Evolutionary conservation across 1,140 invertebrate genomes (phyloP).

Genomic region (Drosophila truncata): DNA sequence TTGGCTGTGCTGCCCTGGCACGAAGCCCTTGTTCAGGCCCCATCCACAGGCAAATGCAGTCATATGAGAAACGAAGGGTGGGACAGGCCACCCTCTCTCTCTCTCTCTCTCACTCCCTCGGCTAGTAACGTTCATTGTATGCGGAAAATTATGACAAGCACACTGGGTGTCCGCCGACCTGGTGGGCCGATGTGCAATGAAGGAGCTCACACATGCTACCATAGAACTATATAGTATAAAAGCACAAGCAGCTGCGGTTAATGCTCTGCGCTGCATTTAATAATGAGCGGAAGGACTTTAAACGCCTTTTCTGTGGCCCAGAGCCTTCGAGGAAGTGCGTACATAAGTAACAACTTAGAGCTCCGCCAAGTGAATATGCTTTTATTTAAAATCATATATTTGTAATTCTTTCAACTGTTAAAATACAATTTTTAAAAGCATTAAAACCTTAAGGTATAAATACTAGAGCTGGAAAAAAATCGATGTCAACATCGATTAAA

Average conservation of each 20-base stretch:
- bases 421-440: no score
- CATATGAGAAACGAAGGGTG: neutral
- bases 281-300: slow-evolving; percentile 75
- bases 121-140: slow-evolving; percentile 66
- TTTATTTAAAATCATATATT: neutral
- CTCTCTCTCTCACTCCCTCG: slow-evolving; percentile 14
- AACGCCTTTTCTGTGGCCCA: slow-evolving; percentile 17
- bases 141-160: slow-evolving; percentile 70
- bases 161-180: slow-evolving; percentile 44
- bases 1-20: slow-evolving; percentile 4
- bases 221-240: slow-evolving; percentile 8
- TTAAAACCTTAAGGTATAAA: no score
- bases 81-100: slow-evolving; percentile 35
- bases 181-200: slow-evolving; percentile 23
- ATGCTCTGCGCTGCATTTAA: slow-evolving; percentile 63
- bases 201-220: slow-evolving; percentile 15
- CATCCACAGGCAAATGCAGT: slow-evolving; percentile 46
- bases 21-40: slow-evolving; percentile 9
- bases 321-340: neutral
- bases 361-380: neutral
- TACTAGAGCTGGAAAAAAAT: no score
- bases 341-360: neutral
- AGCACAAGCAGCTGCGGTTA: slow-evolving; percentile 54
- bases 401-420: neutral
- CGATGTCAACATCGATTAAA: no score